phyloP scores from a whole-genome alignment of 2,888 invertebrate genomes.

The Metopia argyrocephala region DNA sequence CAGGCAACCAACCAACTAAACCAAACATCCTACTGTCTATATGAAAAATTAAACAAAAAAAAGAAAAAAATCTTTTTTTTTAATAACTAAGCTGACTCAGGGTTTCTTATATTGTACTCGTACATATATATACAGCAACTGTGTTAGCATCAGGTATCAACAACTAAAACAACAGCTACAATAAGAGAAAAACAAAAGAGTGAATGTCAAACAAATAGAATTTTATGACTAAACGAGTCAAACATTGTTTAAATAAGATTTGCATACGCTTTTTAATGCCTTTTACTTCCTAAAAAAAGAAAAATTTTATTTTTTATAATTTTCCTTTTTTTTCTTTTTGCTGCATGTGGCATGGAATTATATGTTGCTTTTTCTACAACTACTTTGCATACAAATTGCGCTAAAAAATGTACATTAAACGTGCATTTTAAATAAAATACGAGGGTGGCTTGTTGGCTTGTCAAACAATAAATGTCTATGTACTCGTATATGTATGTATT shows the following conservation, averaged over 20 bases:
- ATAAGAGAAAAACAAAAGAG: background rate
- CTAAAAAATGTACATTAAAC: background rate
- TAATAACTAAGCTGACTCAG: background rate
- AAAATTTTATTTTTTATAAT: background rate
- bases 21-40: background rate
- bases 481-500: background rate
- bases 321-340: background rate
- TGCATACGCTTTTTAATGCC: background rate
- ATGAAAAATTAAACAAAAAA: background rate
- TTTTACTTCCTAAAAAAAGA: background rate
- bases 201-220: conserved; percentile 29
- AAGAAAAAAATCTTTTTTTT: background rate
- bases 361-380: background rate
- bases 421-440: background rate
- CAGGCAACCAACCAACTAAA: background rate
- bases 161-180: background rate
- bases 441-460: background rate
- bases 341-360: background rate
- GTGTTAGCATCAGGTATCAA: background rate
- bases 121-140: background rate
- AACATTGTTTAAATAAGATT: background rate
- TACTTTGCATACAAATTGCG: background rate
- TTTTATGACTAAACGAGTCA: conserved; percentile 1
- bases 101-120: background rate
- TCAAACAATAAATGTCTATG: background rate